Evolutionary conservation across 2,888 invertebrate species (phyloP).

Genomic region (Nemurella pictetii): DNA sequence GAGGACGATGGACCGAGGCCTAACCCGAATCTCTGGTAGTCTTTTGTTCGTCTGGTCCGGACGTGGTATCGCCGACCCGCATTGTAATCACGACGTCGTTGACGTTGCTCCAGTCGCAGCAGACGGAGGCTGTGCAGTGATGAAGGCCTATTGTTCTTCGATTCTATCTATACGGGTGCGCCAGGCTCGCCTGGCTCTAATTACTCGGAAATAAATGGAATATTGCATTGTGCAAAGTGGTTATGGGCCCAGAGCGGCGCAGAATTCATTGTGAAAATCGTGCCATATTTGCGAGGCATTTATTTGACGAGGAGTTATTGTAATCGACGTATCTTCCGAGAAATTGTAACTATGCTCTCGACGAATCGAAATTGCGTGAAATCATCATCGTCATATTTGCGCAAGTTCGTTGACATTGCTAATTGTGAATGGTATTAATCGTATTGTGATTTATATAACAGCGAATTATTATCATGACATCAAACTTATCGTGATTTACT

Average conservation of each 20-base stretch:
- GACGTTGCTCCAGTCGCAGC: no score
- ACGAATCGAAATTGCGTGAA: no score
- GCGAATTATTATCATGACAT: background rate
- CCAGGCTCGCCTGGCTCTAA: background rate
- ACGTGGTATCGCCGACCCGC: background rate
- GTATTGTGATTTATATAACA: background rate
- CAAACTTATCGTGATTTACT: background rate
- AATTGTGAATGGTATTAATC: background rate
- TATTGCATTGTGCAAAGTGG: background rate
- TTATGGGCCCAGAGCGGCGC: background rate
- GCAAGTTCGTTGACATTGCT: background rate
- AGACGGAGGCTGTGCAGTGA: background rate
- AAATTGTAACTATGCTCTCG: no score
- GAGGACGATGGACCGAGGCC: background rate
- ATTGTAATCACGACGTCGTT: background rate
- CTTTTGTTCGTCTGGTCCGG: background rate
- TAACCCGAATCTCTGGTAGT: background rate
- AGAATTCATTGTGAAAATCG: background rate
- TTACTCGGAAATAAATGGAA: constrained; percentile 1
- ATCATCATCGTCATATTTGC: no score
- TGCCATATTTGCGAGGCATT: no score
- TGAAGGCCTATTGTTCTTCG: background rate
- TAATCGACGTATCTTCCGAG: no score
- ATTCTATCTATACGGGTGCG: background rate
- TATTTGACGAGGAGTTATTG: no score